A percentile compares a stretch with the other conserved stretches of the same genome.
These are phyloP conservation scores for Moxostoma hubbsi DNA, from an alignment of 2,797 vertebrate species.

Conservation along the genomic window DNA sequence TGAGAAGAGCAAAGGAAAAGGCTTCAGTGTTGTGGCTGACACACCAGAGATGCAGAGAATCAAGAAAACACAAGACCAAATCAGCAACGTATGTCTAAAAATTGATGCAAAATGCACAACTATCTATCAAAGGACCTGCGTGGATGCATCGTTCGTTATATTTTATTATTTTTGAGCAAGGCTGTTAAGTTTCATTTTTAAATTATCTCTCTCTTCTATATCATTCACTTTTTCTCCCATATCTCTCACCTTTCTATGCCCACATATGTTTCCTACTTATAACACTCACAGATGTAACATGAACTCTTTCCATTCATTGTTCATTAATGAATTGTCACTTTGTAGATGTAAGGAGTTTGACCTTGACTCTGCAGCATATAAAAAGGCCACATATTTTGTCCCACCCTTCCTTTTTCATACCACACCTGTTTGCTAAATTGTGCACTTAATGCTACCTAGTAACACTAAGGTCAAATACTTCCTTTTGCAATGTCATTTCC, in stretches of 20 bases:
- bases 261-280: too few species aligned
- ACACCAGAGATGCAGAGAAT: slow-evolving; percentile 95
- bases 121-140: not conserved
- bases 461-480: slow-evolving; percentile 62
- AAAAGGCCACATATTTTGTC: not conserved
- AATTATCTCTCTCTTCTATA: too few species aligned
- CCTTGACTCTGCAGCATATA: not conserved
- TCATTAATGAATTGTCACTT: not conserved
- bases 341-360: not conserved
- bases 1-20: slow-evolving; percentile 96
- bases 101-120: not conserved
- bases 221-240: not conserved
- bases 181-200: too few species aligned
- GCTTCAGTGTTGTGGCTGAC: slow-evolving; percentile 91
- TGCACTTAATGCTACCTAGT: slow-evolving; percentile 63
- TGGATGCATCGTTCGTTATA: too few species aligned
- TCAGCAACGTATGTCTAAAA: slow-evolving; percentile 90
- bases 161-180: too few species aligned
- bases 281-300: not conserved
- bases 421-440: slow-evolving; percentile 63
- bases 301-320: not conserved
- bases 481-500: slow-evolving; percentile 76
- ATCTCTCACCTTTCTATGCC: too few species aligned
- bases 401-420: slow-evolving; percentile 42
- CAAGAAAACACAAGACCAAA: slow-evolving; percentile 94